Evolutionary conservation across 1,140 invertebrate genomes (phyloP), one percentile per base, ranked within the genome.

Genomic region (Zaprionus taronus): DNA sequence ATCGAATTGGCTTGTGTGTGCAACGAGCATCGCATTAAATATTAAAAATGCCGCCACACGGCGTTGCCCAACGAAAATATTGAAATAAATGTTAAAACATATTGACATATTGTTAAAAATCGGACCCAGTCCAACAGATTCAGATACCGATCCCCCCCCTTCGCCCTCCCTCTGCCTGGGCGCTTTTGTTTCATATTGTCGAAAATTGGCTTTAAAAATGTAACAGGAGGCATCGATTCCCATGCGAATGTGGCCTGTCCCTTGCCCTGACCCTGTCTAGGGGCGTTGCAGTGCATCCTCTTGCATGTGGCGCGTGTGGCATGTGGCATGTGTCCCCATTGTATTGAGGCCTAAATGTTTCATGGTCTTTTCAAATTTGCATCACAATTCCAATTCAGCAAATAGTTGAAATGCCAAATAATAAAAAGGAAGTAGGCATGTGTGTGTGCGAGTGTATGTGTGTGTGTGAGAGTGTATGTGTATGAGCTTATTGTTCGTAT

Each of bases 1-100:
- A 49, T 38, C 17, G n/a, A 51, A 20, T 34, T 34, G 63, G 69
- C 47, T 61, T 66, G 9, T 34, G 31, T 34, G 73, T 71, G 72
- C 80, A 83, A 69, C 80, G 69, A 83, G 31, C 31, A 71, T 51
- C 76, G 80, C 75, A 89, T 90, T 90, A 91, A 90, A 91, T 85
- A 90, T 90, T 90, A 68, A 90, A 90, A 82, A 77, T 85, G 85
- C 86, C 84, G 69, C 84, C 81, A 87, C 84, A 87, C 84, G 79
- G 84, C 55, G 81, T 75, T 49, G 78, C 47, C 74, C 63, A 55
- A 44, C 62, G 81, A 90, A 87, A 84, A 90, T 90, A 90, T 90
- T 90, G 85, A 90, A 90, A 90, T 90, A 90, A 90, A 90, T 90
- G 85, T 90, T 90, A 90, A 85, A 90, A 90, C 86, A 91, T 90